Conservation (phyloP, 2,797 vertebrate genomes). For the Danio albolineatus region DNA sequence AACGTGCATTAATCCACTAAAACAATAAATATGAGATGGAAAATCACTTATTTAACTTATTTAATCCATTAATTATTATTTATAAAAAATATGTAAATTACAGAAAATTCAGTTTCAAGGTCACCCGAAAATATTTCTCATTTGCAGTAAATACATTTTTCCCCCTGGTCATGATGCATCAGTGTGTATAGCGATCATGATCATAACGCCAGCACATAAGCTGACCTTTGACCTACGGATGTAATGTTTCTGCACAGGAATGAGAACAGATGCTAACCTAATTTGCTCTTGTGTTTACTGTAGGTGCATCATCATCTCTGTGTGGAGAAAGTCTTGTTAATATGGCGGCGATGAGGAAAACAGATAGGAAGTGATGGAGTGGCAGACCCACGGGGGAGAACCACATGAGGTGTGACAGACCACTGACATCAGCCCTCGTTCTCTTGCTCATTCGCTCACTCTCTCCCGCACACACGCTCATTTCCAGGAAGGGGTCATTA, state of each 20-base stretch:
- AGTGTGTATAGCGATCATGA: neutral
- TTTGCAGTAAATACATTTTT: neutral
- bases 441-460: conserved; percentile 49
- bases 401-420: conserved; percentile 61
- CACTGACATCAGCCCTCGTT: conserved; percentile 64
- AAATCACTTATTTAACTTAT: neutral
- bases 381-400: conserved; percentile 59
- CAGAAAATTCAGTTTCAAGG: neutral
- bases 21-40: conserved; percentile 1
- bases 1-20: neutral
- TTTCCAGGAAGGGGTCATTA: conserved; percentile 79
- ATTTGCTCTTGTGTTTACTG: conserved; percentile 7
- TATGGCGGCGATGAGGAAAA: conserved; percentile 66
- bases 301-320: conserved; percentile 28
- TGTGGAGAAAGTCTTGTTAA: conserved; percentile 50
- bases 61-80: neutral
- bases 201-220: conserved; percentile 13
- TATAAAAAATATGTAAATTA: neutral
- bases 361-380: conserved; percentile 64
- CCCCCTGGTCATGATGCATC: neutral
- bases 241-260: neutral
- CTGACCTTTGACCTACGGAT: conserved; percentile 44
- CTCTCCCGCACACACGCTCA: conserved; percentile 30
- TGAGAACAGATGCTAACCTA: conserved; percentile 6
- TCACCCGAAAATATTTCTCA: neutral